Evolutionary conservation across 35 echinoderm and acorn worm genomes (phyloP).

Genomic region (Stichopus chloronotus): DNA sequence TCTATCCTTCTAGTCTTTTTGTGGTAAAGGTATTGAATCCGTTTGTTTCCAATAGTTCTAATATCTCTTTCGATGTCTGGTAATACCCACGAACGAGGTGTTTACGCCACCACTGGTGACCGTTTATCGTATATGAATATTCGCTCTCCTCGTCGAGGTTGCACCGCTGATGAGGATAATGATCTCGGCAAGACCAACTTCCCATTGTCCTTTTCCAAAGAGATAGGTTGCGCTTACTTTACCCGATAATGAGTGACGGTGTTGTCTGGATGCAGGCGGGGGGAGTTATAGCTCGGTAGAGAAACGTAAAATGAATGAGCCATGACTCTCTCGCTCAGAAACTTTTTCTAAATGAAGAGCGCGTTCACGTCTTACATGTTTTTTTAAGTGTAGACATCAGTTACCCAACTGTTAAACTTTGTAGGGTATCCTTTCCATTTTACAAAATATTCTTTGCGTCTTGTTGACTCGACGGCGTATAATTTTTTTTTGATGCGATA

Average conservation of each 20-base stretch:
- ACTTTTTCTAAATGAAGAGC: not conserved
- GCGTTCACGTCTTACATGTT: slow-evolving; percentile 36
- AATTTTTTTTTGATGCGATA: slow-evolving; percentile 41
- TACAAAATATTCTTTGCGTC: slow-evolving; percentile 32
- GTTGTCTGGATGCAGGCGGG: not conserved
- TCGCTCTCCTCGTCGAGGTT: too few species aligned
- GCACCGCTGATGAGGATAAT: slow-evolving; percentile 11
- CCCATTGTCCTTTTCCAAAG: slow-evolving; percentile 21
- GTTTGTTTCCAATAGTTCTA: too few species aligned
- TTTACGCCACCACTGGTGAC: too few species aligned
- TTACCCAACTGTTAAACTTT: slow-evolving; percentile 48
- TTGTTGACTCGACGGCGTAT: not conserved
- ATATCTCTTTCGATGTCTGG: too few species aligned
- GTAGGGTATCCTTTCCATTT: slow-evolving; percentile 44
- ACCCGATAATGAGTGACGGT: slow-evolving; percentile 15
- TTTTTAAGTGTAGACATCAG: slow-evolving; percentile 29
- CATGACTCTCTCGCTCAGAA: slow-evolving; percentile 26
- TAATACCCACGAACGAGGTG: too few species aligned
- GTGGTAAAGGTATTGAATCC: too few species aligned
- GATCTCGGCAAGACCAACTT: not conserved
- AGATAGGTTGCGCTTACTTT: not conserved
- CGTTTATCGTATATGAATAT: too few species aligned
- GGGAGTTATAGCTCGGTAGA: not conserved
- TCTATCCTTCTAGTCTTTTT: too few species aligned
- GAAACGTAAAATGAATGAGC: not conserved